These are phyloP conservation scores for Zophobas atratus DNA, from an alignment of 1,140 invertebrate genomes.

Conservation along the genomic window DNA sequence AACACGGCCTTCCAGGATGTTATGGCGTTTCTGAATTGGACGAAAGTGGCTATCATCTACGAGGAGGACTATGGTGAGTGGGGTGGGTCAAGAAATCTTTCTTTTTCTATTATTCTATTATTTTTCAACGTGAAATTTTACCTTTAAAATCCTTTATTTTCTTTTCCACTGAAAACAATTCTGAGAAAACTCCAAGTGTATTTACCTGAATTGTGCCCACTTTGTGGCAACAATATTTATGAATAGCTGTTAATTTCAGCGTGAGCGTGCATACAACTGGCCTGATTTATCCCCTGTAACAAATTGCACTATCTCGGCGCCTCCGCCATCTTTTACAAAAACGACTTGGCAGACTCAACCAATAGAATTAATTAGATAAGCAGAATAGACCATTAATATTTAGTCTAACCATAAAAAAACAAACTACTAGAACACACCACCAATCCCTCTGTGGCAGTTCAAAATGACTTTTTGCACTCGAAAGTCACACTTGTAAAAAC, in stretches of 20 bases:
- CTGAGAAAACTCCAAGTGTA: too few species aligned
- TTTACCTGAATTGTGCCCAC: too few species aligned
- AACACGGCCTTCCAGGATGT: constrained; percentile 90
- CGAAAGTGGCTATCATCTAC: constrained; percentile 92
- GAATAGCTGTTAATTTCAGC: too few species aligned
- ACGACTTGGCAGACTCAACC: not conserved
- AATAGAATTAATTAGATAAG: constrained; percentile 8
- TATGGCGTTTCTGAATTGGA: constrained; percentile 93
- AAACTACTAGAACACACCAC: not conserved
- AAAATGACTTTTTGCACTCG: not conserved
- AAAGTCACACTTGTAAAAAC: too few species aligned
- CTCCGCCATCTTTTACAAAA: constrained; percentile 14
- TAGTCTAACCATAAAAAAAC: not conserved
- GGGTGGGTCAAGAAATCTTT: not conserved
- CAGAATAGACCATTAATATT: constrained; percentile 2
- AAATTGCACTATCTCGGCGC: not conserved
- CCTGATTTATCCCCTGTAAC: not conserved
- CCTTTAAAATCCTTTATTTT: not conserved
- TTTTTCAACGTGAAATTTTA: too few species aligned
- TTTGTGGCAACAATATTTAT: too few species aligned
- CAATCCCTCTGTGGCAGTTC: not conserved
- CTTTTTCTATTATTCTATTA: not conserved
- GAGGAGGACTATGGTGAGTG: constrained; percentile 87
- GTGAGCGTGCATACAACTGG: not conserved
- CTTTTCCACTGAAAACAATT: too few species aligned